phyloP scores from a whole-genome alignment of 1,140 invertebrate genomes.

The Drosophila tristis region DNA sequence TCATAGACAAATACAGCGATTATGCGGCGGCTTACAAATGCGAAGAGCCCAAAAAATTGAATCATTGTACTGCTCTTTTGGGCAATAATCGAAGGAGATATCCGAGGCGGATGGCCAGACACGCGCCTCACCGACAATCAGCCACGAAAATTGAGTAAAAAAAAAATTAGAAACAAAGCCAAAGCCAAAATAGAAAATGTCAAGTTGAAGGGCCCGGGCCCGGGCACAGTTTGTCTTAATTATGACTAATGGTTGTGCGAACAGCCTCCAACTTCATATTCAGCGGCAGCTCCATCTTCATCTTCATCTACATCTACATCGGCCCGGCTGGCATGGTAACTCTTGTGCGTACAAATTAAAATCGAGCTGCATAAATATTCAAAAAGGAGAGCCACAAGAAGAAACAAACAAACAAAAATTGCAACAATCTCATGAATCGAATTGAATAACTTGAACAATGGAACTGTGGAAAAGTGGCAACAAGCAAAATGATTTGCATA shows the following conservation, averaged over 20 bases:
- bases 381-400: background rate
- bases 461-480: slow-evolving; percentile 5
- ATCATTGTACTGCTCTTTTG: slow-evolving; percentile 33
- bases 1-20: slow-evolving; percentile 11
- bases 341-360: no score
- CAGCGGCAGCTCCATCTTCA: slow-evolving; percentile 5
- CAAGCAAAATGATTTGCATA: slow-evolving; percentile 34
- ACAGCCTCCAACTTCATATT: slow-evolving; percentile 28
- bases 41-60: background rate
- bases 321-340: no score
- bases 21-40: slow-evolving; percentile 11
- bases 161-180: slow-evolving; percentile 25
- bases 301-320: no score
- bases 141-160: background rate
- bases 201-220: slow-evolving; percentile 55
- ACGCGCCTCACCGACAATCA: slow-evolving; percentile 28
- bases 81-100: slow-evolving; percentile 19
- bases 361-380: slow-evolving; percentile 19
- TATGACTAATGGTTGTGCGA: slow-evolving; percentile 68
- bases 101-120: background rate
- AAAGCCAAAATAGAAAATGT: slow-evolving; percentile 44
- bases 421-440: slow-evolving; percentile 31
- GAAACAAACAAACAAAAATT: slow-evolving; percentile 4
- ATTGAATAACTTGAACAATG: slow-evolving; percentile 9
- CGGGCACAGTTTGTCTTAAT: slow-evolving; percentile 60